Evolutionary conservation across 2,888 invertebrate genomes (phyloP).

Genomic region (Germaria angustata): DNA sequence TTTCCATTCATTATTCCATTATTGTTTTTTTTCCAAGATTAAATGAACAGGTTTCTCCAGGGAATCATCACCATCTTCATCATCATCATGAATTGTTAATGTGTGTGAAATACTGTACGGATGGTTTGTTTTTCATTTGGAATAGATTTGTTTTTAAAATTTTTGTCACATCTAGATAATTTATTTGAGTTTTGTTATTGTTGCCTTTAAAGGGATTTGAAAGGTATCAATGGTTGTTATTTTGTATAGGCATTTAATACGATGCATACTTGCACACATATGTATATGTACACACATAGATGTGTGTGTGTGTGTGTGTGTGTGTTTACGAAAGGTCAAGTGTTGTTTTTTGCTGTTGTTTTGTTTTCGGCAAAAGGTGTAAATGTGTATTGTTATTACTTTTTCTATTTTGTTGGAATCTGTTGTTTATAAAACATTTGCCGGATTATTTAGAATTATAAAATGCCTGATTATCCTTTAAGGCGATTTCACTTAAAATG

Average conservation of each 20-base stretch:
- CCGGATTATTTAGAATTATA: slow-evolving; percentile 29
- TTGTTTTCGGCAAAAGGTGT: slow-evolving; percentile 34
- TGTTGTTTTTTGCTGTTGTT: slow-evolving; percentile 7
- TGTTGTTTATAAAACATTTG: slow-evolving; percentile 27
- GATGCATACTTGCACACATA: background rate
- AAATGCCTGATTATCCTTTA: slow-evolving; percentile 40
- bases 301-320: too few species aligned
- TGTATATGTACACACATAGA: background rate
- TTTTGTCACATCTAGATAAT: slow-evolving; percentile 58
- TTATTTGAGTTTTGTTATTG: slow-evolving; percentile 24
- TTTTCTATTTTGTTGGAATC: background rate
- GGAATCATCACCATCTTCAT: slow-evolving; percentile 32
- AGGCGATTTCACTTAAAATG: slow-evolving; percentile 42
- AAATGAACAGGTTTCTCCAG: slow-evolving; percentile 59
- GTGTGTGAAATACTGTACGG: slow-evolving; percentile 37
- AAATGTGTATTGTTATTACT: slow-evolving; percentile 22
- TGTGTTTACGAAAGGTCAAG: slow-evolving; percentile 36
- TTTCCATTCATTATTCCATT: background rate
- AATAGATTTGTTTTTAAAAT: slow-evolving; percentile 52
- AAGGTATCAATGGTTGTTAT: slow-evolving; percentile 1
- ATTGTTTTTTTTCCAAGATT: background rate
- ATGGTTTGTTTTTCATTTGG: background rate
- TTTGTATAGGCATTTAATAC: background rate
- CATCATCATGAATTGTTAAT: slow-evolving; percentile 29
- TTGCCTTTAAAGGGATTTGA: background rate